phyloP scores from a whole-genome alignment of 2,113 vertebrate species.

The Halcyon malimbica region DNA sequence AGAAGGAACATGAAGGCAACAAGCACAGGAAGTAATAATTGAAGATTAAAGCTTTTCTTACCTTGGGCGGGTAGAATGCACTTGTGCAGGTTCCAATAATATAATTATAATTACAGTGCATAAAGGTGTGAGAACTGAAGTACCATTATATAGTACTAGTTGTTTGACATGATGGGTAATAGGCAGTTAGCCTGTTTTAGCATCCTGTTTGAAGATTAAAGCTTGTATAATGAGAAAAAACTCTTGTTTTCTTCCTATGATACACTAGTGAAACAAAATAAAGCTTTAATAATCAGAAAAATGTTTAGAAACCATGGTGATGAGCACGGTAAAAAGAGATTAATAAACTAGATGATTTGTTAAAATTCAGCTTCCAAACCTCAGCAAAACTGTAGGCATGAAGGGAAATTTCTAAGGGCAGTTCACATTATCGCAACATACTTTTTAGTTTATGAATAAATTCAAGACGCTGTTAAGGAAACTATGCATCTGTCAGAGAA shows the following conservation, averaged over 20 bases:
- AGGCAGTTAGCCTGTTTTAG: background rate
- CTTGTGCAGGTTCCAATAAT: constrained; percentile 18
- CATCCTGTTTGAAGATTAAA: constrained; percentile 43
- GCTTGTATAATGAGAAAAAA: background rate
- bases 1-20: constrained; percentile 9
- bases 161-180: background rate
- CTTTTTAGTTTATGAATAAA: background rate
- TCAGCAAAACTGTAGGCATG: background rate
- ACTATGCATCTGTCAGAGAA: background rate
- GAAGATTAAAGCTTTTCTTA: constrained; percentile 52
- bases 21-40: background rate
- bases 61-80: background rate
- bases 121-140: constrained; percentile 13
- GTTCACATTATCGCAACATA: background rate
- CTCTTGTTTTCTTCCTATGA: background rate
- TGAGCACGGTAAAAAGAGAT: background rate
- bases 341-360: background rate
- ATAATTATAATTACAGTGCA: constrained; percentile 16
- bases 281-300: background rate
- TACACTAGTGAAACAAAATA: background rate
- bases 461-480: background rate
- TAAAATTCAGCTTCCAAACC: background rate
- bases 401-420: background rate
- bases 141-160: background rate
- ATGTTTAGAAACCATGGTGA: background rate